Evolutionary conservation across 2,797 vertebrate species (phyloP).

Genomic region (Dendrocincla tyrannina): DNA sequence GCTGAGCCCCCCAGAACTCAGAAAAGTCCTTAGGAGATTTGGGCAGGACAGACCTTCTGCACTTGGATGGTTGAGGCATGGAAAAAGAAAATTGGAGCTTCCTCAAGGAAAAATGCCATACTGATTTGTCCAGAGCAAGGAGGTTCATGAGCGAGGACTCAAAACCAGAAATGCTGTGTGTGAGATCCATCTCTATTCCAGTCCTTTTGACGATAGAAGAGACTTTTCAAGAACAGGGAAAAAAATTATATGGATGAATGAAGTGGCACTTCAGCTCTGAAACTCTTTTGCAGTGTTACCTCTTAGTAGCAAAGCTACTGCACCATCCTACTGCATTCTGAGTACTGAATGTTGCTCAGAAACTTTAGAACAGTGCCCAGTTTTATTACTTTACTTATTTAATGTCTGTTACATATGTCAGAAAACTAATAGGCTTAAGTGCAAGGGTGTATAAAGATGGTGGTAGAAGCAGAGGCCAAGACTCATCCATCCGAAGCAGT

Average conservation of each 20-base stretch:
- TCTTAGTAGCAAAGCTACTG: not conserved
- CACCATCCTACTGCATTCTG: not conserved
- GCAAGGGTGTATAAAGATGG: not conserved
- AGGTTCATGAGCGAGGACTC: not conserved
- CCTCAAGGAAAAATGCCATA: not conserved
- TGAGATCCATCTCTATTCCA: not conserved
- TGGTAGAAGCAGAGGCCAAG: not conserved
- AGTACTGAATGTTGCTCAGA: not conserved
- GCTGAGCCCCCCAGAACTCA: not conserved
- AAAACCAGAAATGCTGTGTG: not conserved
- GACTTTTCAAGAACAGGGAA: not conserved
- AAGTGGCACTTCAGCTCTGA: not conserved
- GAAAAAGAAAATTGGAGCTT: not conserved
- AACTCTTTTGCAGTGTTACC: not conserved
- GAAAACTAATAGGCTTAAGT: not conserved
- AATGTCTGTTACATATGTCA: not conserved
- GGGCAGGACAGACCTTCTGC: not conserved
- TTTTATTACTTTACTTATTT: not conserved
- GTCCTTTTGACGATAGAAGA: not conserved
- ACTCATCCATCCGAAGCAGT: not conserved
- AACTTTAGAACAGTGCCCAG: not conserved
- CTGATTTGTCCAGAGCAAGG: not conserved
- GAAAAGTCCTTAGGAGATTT: not conserved
- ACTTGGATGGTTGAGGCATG: accelerated
- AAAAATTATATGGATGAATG: not conserved